phyloP scores from a whole-genome alignment of 2,888 invertebrate species.

The Parochlus steinenii region DNA sequence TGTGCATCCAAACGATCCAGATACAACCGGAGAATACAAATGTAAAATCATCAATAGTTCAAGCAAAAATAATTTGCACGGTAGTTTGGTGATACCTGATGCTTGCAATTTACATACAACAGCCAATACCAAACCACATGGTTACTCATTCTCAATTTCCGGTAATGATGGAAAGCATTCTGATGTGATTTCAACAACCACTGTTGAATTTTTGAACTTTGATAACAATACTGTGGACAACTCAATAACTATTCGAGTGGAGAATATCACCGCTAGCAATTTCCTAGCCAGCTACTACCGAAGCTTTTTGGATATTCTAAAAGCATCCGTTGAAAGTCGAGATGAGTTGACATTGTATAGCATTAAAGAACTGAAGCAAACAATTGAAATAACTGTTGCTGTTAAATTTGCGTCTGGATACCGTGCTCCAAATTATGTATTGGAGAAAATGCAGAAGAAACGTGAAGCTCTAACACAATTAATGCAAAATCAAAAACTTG shows the following conservation, averaged over 20 bases:
- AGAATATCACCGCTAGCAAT: constrained; percentile 51
- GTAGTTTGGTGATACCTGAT: constrained; percentile 49
- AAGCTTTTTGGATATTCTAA: constrained; percentile 51
- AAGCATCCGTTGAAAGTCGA: constrained; percentile 43
- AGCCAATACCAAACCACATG: constrained; percentile 50
- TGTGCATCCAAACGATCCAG: constrained; percentile 83
- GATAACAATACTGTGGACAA: constrained; percentile 69
- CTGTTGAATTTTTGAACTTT: constrained; percentile 65
- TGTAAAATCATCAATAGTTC: constrained; percentile 53
- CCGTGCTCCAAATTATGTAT: constrained; percentile 44
- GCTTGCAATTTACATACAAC: constrained; percentile 68
- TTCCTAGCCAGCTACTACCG: constrained; percentile 67
- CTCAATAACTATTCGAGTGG: constrained; percentile 59
- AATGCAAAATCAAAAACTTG: constrained; percentile 40
- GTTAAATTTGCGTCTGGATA: constrained; percentile 40
- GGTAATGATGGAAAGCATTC: constrained; percentile 82
- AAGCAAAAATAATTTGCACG: constrained; percentile 24
- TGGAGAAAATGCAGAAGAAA: constrained; percentile 46
- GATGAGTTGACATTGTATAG: constrained; percentile 56
- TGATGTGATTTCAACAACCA: constrained; percentile 74
- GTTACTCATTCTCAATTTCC: constrained; percentile 60
- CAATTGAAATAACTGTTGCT: constrained; percentile 56
- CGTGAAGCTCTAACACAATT: constrained; percentile 44
- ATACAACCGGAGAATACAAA: constrained; percentile 74
- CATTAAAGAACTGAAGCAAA: constrained; percentile 45